Evolutionary conservation across 2,888 invertebrate genomes (phyloP).

Genomic region (Netelia virgata): DNA sequence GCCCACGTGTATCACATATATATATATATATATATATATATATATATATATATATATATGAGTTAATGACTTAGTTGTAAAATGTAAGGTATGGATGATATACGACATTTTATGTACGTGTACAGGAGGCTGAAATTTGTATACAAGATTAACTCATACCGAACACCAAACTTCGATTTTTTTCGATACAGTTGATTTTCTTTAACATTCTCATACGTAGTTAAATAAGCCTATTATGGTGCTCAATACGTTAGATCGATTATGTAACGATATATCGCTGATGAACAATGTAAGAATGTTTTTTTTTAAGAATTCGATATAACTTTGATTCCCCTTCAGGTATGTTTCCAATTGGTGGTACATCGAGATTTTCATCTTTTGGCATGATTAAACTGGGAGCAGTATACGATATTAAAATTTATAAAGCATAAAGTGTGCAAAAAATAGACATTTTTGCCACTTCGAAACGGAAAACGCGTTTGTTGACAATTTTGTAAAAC

Average conservation of each 20-base stretch:
- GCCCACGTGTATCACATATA: slow-evolving; percentile 33
- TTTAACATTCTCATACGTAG: slow-evolving; percentile 42
- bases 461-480: slow-evolving; percentile 20
- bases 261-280: slow-evolving; percentile 3
- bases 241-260: slow-evolving; percentile 60
- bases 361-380: background rate
- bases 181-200: slow-evolving; percentile 9
- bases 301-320: slow-evolving; percentile 20
- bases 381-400: slow-evolving; percentile 18
- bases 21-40: slow-evolving; percentile 23
- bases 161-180: slow-evolving; percentile 23
- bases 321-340: background rate
- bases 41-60: slow-evolving; percentile 31
- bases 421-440: slow-evolving; percentile 47
- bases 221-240: slow-evolving; percentile 57
- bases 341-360: background rate
- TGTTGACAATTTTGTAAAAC: slow-evolving; percentile 42
- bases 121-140: background rate
- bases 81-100: slow-evolving; percentile 36
- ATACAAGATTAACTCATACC: slow-evolving; percentile 13
- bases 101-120: slow-evolving; percentile 44
- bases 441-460: slow-evolving; percentile 10
- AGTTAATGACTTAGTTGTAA: slow-evolving; percentile 32
- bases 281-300: background rate
- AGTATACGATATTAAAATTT: slow-evolving; percentile 57